Percentiles rank a stretch among this genome's conserved stretches.
Evolutionary conservation across 2,113 vertebrate species (phyloP).

Genomic region (Alexandromys fortis): DNA sequence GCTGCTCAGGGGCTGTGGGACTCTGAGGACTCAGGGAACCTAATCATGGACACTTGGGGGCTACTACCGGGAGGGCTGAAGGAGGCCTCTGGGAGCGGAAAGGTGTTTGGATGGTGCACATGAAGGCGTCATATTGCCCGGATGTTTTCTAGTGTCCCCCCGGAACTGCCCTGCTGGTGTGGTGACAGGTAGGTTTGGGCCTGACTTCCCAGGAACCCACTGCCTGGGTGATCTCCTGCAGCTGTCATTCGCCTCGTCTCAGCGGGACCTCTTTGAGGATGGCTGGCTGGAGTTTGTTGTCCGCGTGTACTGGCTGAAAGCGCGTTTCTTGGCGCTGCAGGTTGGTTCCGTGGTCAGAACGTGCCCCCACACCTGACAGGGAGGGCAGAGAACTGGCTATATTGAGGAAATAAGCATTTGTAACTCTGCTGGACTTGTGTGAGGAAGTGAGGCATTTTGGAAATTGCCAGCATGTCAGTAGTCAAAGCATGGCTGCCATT

Average conservation of each 20-base stretch:
- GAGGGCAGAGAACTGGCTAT: background rate
- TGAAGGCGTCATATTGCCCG: background rate
- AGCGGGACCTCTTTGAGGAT: constrained; percentile 92
- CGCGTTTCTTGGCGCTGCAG: constrained; percentile 94
- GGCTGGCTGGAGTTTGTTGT: constrained; percentile 94
- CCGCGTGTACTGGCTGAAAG: constrained; percentile 96
- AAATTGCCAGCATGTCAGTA: background rate
- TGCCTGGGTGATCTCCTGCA: constrained; percentile 94
- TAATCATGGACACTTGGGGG: background rate
- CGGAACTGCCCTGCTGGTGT: constrained; percentile 86
- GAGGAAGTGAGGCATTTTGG: background rate
- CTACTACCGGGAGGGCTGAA: background rate
- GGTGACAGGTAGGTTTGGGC: constrained; percentile 86
- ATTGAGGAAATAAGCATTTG: background rate
- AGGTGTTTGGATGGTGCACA: background rate
- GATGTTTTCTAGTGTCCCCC: constrained; percentile 89
- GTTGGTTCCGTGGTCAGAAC: constrained; percentile 80
- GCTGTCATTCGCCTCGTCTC: constrained; percentile 93
- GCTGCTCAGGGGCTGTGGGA: background rate
- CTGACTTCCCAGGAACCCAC: constrained; percentile 91
- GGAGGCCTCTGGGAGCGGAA: background rate
- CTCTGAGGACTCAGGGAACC: background rate
- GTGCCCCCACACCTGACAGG: background rate
- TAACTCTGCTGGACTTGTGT: background rate
- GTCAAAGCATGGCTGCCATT: background rate